Base-by-base conservation (phyloP, 2,888 invertebrate genomes). In the Acanthosepion esculentum region DNA sequence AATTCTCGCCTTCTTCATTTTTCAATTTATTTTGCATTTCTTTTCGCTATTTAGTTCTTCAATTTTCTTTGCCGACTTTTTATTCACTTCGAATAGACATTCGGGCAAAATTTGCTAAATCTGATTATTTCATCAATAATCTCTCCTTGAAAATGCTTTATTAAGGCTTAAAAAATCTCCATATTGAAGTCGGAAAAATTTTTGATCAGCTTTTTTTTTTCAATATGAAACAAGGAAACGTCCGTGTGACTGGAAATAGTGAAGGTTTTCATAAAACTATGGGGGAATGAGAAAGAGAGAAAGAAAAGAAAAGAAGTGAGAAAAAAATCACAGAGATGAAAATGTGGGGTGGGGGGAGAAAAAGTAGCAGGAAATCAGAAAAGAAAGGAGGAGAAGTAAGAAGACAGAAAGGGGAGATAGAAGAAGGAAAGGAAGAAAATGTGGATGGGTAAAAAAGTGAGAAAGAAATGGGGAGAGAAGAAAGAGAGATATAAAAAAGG, bases 21-120 rank as follows among this genome's bases (percentile, higher is more conserved):
- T 78, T 78, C 78, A 78, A 78, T 78, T 78, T 78, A 78, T n/a
- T 78, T n/a, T n/a, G 78, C 33, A 78, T 78, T 78, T 78, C 78
- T 78, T 78, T 59, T 78, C 78, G n/a, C 23, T 12, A 15, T 78
- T 78, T 78, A 78, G 78, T 78, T 78, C n/a, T 78, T 78, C n/a
- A 78, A 78, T n/a, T 78, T 78, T n/a, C 78, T 78, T 78, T 33
- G n/a, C 78, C 12, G 23, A 78, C 10, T 78, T n/a, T 78, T 33
- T 33, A 78, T 33, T 78, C 78, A 78, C n/a, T 18, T 78, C n/a
- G 12, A n/a, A 78, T 33, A 78, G n/a, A 78, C 12, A 78, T 78
- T 78, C n/a, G n/a, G n/a, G 78, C n/a, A 78, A 78, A 78, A 78
- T 78, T 50, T 59, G n/a, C 33, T n/a, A n/a, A 78, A 78, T 78